Percentiles rank a stretch among this genome's conserved stretches.
phyloP scores from a whole-genome alignment of 2,113 vertebrate genomes.

The Ascaphus truei region DNA sequence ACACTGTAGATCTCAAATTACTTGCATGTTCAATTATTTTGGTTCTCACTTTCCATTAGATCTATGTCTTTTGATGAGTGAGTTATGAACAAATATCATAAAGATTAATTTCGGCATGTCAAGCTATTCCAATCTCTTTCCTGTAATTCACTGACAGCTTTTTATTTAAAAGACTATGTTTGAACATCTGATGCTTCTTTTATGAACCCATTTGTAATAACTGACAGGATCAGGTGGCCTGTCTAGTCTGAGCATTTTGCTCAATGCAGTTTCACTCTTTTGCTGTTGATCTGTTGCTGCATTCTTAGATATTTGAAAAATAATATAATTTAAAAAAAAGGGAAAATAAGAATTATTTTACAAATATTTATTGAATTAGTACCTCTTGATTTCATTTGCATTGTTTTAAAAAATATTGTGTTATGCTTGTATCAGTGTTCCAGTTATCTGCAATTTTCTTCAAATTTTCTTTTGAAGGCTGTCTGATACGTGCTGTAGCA shows the following conservation, averaged over 20 bases:
- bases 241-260: slow-evolving; percentile 6
- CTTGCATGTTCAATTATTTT: slow-evolving; percentile 28
- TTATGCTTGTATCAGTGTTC: too few relatives aligned
- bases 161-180: slow-evolving; percentile 15
- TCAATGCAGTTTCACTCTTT: not conserved
- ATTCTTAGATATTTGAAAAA: too few relatives aligned
- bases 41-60: not conserved
- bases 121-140: slow-evolving; percentile 1
- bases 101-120: slow-evolving; percentile 17
- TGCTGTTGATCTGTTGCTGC: not conserved
- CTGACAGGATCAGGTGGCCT: slow-evolving; percentile 27
- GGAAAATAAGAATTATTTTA: too few relatives aligned
- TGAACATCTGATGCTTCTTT: slow-evolving; percentile 24
- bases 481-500: too few relatives aligned
- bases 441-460: too few relatives aligned
- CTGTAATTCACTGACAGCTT: not conserved
- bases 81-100: slow-evolving; percentile 22
- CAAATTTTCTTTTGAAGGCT: too few relatives aligned
- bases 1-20: slow-evolving; percentile 21
- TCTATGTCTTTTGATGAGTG: slow-evolving; percentile 11
- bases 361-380: too few relatives aligned
- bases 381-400: too few relatives aligned
- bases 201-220: slow-evolving; percentile 32
- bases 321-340: too few relatives aligned
- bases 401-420: too few relatives aligned